Evolutionary conservation across 2,888 invertebrate species (phyloP).

Genomic region (Stegophylla sp.): DNA sequence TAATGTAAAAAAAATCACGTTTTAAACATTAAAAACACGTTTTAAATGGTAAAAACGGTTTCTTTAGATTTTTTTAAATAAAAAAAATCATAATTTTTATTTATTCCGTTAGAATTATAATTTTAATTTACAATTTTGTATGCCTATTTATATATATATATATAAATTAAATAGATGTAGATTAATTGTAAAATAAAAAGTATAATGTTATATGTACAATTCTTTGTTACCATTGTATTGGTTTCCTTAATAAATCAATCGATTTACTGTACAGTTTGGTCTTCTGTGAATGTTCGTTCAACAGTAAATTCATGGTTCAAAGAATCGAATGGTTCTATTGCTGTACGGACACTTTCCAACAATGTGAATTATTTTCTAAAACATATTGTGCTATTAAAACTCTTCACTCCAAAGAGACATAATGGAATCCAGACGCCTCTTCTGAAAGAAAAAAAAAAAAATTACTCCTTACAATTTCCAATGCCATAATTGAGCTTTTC

Average conservation of each 20-base stretch:
- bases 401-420: background rate
- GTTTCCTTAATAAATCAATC: background rate
- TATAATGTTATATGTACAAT: too few species aligned
- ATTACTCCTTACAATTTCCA: background rate
- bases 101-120: too few species aligned
- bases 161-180: too few species aligned
- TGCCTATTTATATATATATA: too few species aligned
- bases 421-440: background rate
- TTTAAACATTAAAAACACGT: too few species aligned
- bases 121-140: too few species aligned
- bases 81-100: too few species aligned
- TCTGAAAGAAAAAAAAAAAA: background rate
- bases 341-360: background rate
- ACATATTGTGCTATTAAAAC: constrained; percentile 12
- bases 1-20: too few species aligned
- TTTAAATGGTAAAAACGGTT: too few species aligned
- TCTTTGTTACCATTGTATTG: background rate
- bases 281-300: constrained; percentile 1
- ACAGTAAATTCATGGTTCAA: constrained; percentile 7
- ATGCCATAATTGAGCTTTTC: background rate
- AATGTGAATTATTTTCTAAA: constrained; percentile 8
- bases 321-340: constrained; percentile 12
- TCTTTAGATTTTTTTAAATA: too few species aligned
- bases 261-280: background rate
- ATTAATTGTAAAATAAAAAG: too few species aligned